Percentiles rank a stretch among this genome's conserved stretches.
Evolutionary conservation across 2,888 invertebrate species (phyloP).

Genomic region (Eucriotettix oculatus): DNA sequence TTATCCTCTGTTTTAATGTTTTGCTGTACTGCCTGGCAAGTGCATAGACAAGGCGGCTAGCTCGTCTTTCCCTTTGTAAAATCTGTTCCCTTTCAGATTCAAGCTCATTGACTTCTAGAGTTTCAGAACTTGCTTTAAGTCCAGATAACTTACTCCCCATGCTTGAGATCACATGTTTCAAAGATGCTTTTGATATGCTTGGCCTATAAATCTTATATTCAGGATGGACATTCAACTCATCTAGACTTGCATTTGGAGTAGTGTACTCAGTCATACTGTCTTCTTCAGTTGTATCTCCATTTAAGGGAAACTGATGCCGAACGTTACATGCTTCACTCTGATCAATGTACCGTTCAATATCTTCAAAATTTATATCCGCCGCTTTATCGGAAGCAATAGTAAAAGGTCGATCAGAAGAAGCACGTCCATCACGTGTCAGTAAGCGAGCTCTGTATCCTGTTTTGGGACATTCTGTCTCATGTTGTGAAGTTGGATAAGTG

Average conservation of each 20-base stretch:
- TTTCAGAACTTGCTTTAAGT: constrained; percentile 26
- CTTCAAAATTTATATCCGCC: constrained; percentile 47
- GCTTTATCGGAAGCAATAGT: constrained; percentile 55
- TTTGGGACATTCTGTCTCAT: background rate
- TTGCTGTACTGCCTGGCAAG: constrained; percentile 24
- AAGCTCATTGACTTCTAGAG: constrained; percentile 18
- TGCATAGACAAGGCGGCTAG: constrained; percentile 19
- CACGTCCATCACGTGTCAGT: constrained; percentile 26
- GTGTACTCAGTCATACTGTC: constrained; percentile 23
- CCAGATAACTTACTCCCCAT: constrained; percentile 20
- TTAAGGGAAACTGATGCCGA: constrained; percentile 12
- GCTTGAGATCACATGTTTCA: constrained; percentile 16
- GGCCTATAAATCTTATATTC: constrained; percentile 49
- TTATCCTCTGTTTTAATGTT: constrained; percentile 22
- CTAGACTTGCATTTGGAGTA: constrained; percentile 29
- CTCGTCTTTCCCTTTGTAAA: constrained; percentile 14
- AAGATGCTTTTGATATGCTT: constrained; percentile 17
- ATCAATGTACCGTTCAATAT: constrained; percentile 37
- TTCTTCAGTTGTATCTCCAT: constrained; percentile 20
- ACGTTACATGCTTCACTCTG: constrained; percentile 10
- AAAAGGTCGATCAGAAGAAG: constrained; percentile 43
- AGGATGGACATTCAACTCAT: constrained; percentile 45
- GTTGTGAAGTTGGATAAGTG: background rate
- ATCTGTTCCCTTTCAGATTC: constrained; percentile 14
- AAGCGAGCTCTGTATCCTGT: constrained; percentile 1